Percentiles rank a stretch among this genome's conserved stretches.
Conservation (phyloP, 2,888 invertebrate species). For the Amblyteles armatorius region DNA sequence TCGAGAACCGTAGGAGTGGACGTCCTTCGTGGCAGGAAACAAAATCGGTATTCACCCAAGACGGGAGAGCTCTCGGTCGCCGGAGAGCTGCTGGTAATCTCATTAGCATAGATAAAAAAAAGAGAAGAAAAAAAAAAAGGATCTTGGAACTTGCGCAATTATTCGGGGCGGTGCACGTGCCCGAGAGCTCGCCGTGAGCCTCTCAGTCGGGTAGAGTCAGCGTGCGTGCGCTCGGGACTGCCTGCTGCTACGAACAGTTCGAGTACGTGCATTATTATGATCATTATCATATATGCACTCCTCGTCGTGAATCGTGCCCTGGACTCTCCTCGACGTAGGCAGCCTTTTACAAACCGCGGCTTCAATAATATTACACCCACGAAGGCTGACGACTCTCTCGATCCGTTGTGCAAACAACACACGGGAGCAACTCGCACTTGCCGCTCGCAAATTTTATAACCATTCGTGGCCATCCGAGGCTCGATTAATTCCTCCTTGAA, state of each 20-base stretch:
- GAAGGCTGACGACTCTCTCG: conserved; percentile 63
- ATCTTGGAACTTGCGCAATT: conserved; percentile 67
- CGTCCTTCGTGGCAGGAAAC: conserved; percentile 69
- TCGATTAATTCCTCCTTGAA: conserved; percentile 11
- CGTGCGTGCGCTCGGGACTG: conserved; percentile 27
- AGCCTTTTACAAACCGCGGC: conserved; percentile 56
- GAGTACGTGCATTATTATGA: conserved; percentile 47
- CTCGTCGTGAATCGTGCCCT: conserved; percentile 56
- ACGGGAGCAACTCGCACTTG: conserved; percentile 18
- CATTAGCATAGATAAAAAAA: conserved; percentile 66
- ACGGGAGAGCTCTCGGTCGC: conserved; percentile 34
- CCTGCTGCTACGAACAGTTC: conserved; percentile 31
- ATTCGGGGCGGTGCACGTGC: conserved; percentile 68
- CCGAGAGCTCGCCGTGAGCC: conserved; percentile 48
- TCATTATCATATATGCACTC: conserved; percentile 32
- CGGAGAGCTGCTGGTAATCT: conserved; percentile 51
- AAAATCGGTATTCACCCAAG: conserved; percentile 67
- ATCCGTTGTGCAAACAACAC: conserved; percentile 62
- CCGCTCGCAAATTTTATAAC: background rate
- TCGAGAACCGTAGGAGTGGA: conserved; percentile 65
- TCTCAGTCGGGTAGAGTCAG: conserved; percentile 32
- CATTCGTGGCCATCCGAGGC: conserved; percentile 9
- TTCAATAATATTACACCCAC: conserved; percentile 66
- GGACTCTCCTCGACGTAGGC: conserved; percentile 62
- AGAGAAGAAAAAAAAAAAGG: conserved; percentile 24